Conservation (phyloP, 2,797 vertebrate genomes). For the Megalops cyprinoides region DNA sequence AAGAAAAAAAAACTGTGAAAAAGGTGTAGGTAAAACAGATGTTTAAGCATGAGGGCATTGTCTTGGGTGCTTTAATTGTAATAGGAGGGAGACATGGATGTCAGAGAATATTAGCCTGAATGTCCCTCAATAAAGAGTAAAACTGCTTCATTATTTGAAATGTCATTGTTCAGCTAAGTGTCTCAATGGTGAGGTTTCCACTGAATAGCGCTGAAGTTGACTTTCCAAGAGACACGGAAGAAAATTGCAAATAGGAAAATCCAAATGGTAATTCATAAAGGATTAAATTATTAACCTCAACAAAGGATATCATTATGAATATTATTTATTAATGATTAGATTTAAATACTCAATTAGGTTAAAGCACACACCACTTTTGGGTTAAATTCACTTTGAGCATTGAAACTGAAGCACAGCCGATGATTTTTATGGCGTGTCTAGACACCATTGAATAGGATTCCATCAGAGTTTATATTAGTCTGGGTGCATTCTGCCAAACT, state of each 20-base stretch:
- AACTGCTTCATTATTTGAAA: not conserved
- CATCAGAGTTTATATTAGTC: not conserved
- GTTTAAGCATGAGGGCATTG: too few species aligned
- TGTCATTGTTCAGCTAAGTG: not conserved
- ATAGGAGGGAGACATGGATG: too few species aligned
- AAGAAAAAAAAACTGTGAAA: too few species aligned
- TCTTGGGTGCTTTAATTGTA: too few species aligned
- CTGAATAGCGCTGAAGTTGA: not conserved
- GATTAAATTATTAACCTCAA: not conserved
- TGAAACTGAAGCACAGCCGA: not conserved
- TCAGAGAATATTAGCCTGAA: too few species aligned
- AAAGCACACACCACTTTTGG: not conserved
- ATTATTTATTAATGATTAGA: not conserved
- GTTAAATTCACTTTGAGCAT: not conserved
- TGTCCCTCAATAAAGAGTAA: constrained; percentile 5
- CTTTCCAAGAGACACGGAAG: not conserved
- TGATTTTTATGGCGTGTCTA: not conserved
- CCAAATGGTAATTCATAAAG: not conserved
- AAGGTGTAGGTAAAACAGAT: too few species aligned
- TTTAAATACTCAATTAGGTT: not conserved
- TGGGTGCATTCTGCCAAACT: not conserved
- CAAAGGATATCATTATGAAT: not conserved
- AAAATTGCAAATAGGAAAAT: not conserved
- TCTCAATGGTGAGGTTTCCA: not conserved
- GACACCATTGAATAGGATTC: not conserved